These are phyloP conservation scores for Tholera decimalis DNA, from an alignment of 2,888 invertebrate genomes.

Conservation along the genomic window DNA sequence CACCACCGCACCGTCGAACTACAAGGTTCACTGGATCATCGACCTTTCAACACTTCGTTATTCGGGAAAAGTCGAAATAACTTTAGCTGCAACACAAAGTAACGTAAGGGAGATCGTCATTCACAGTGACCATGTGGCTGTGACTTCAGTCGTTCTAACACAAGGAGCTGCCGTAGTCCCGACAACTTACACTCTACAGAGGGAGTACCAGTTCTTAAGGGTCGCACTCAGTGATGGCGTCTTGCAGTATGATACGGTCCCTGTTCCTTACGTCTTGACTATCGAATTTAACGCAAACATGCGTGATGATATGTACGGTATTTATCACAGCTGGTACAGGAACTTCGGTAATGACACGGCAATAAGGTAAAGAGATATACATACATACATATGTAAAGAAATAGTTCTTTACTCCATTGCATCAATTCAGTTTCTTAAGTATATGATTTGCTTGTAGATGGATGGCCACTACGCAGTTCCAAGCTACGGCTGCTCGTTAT, in stretches of 20 bases:
- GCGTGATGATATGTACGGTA: slow-evolving; percentile 85
- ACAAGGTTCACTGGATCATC: slow-evolving; percentile 87
- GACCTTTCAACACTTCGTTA: slow-evolving; percentile 67
- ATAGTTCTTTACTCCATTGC: no score
- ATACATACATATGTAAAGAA: no score
- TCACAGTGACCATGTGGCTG: slow-evolving; percentile 75
- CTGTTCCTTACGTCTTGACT: slow-evolving; percentile 71
- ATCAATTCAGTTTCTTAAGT: not conserved
- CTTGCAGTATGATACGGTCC: slow-evolving; percentile 69
- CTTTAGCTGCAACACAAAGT: slow-evolving; percentile 73
- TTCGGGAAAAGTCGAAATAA: slow-evolving; percentile 81
- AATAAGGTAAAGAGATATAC: slow-evolving; percentile 69
- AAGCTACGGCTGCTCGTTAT: slow-evolving; percentile 92
- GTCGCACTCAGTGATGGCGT: slow-evolving; percentile 64
- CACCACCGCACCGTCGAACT: slow-evolving; percentile 88
- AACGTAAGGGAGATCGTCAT: slow-evolving; percentile 79
- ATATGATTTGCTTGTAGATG: slow-evolving; percentile 79
- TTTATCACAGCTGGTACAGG: slow-evolving; percentile 85
- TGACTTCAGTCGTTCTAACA: slow-evolving; percentile 80
- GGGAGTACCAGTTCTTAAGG: slow-evolving; percentile 75
- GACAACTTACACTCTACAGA: slow-evolving; percentile 54
- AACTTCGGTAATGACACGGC: slow-evolving; percentile 63
- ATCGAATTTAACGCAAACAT: slow-evolving; percentile 77
- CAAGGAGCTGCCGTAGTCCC: slow-evolving; percentile 70
- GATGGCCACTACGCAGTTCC: slow-evolving; percentile 94